Evolutionary conservation across 1,140 invertebrate genomes (phyloP), one percentile per base, ranked within the genome.

Genomic region (Cydia pomonella): DNA sequence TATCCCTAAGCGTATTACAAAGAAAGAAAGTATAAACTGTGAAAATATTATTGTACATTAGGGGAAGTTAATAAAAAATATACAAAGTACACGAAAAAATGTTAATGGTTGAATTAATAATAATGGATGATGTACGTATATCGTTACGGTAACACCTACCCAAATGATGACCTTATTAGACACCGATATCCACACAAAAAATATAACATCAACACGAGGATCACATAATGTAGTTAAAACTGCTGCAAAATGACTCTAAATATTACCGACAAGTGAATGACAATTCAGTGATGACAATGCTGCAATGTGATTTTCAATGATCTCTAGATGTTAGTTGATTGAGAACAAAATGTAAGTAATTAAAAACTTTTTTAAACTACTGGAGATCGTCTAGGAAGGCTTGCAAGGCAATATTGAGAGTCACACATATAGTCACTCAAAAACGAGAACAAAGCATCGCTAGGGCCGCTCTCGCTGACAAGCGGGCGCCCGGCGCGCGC

Each of bases 401-500:
- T 69, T 38, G 29, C 59, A 76, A 71, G 53, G 71, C 71, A 76
- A 73, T 69, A 69, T 69, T 69, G 29, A 63, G 73, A 62, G 50
- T 74, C 50, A 63, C 21, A 69, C 64, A 69, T 33, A 38, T 41
- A 69, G n/a, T 41, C 64, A 69, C 64, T 69, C 64, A 77, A 79
- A 62, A 38, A 73, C 59, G 50, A 75, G 38, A 76, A 76, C 69
- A 73, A 79, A 59, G 76, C 81, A 77, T 82, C 79, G 78, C 76
- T 79, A 80, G 38, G 47, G 76, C 53, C 53, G 18, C 7, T 59
- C 7, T 16, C 41, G 41, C 41, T 4, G 33, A 4, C 29, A 33
- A 38, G n/a, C 78, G 86, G 89, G 87, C 71, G 74, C 75, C 23
- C 18, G 38, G 25, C 23, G 64, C 73, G 69, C 53, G 78, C 78